Evolutionary conservation across 2,113 vertebrate species (phyloP), one percentile per base, ranked within the genome.

Genomic region (Tupaia tana): DNA sequence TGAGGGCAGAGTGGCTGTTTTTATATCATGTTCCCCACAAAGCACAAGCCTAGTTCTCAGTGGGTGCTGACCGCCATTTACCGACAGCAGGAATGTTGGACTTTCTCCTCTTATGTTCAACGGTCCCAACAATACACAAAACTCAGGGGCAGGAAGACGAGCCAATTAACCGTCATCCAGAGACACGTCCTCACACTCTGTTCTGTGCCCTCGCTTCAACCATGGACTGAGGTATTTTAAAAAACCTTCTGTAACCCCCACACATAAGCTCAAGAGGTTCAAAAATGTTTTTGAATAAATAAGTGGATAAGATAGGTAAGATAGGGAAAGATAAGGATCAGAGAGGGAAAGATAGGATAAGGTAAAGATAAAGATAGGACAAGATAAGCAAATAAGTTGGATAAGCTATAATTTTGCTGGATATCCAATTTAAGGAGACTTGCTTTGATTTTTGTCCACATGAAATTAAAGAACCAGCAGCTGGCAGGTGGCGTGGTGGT

Each of bases 211-310:
- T 77, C 12, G 77, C 52, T 94, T 86, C 43, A 91, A 34, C 2
- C 54, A 64, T 52, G 34, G 34, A 58, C 24, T 74, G 11, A 12
- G 24, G 14, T 7, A 13, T 66, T 85, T 89, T 3, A 43, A 43
- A 43, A 43, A 3, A 43, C 43, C 43, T 43, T 43, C 43, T 43
- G 43, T 43, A 43, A 43, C 43, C 43, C 43, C 43, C 43, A 43
- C 6, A 43, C 43, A 43, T 43, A 43, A 43, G 43, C 43, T 43
- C 43, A 43, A 74, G 13, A 71, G n/a, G 75, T 22, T 83, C 31
- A 86, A 93, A 88, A 69, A 10, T 52, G 43, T 22, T 81, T 75
- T 63, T 86, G 4, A 95, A 73, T 27, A 85, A 91, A 85, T 81
- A 54, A 43, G n/a, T 66, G 27, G 75, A 61, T 84, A 31, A 86